Base-by-base conservation (phyloP, 2,888 invertebrate genomes). In the Pollenia labialis region DNA sequence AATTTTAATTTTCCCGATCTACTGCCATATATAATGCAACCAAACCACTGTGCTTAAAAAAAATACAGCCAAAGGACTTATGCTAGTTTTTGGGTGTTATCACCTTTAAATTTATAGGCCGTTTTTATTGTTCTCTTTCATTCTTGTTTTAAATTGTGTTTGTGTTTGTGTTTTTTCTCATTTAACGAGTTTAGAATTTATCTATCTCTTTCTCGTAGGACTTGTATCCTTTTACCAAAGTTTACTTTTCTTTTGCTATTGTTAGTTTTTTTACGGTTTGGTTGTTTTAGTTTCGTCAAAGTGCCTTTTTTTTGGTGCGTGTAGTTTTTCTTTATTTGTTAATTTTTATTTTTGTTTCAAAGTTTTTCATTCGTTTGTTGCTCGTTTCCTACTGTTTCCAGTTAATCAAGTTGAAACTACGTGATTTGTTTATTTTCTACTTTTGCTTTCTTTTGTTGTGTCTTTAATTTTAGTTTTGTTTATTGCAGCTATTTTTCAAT, bases 401-500 rank as follows among this genome's bases (percentile, higher is more conserved):
- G 68, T 82, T 76, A 82, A 75, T 82, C 75, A 82, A 75, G 75
- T 75, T 60, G 32, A 52, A 68, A 68, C 16, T 75, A 82, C 68
- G 75, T 82, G 81, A 42, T 82, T 75, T 69, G 66, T 56, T 54
- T 56, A n/a, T 56, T 64, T 77, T 66, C 23, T 58, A 12, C 46
- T 12, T 46, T 48, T 40, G n/a, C 12, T 48, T n/a, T 52, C 3
- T 52, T 52, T 76, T 62, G 10, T 23, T 60, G 6, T 16, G 8
- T 54, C 11, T 9, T 14, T 11, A 11, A 23, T 32, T 42, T 54
- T 14, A 9, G 16, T 44, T n/a, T 16, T 62, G 7, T 52, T 11
- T 56, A 7, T 32, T 75, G 44, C n/a, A 68, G 32, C 18, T 62
- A 32, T 32, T 82, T 81, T 75, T 60, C 68, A 75, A 60, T 82